Evolutionary conservation across 2,888 invertebrate genomes (phyloP), one percentile per base, ranked within the genome.

Genomic region (Rotaria socialis): DNA sequence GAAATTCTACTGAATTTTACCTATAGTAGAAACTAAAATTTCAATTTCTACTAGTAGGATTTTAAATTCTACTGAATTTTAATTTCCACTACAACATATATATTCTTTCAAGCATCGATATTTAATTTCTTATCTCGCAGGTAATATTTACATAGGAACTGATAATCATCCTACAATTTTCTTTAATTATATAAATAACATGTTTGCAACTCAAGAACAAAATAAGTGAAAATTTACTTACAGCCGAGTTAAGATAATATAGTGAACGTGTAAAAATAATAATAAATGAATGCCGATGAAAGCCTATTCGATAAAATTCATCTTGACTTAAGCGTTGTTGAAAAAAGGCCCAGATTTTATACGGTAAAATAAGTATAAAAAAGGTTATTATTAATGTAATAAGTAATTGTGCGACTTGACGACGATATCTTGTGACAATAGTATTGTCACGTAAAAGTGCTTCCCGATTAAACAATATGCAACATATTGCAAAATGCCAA

Each of bases 281-380:
- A 47, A 80, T 80, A 14, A 80, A 47, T 24, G 80, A 24, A 47
- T 80, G 47, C 0, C 11, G 43, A 8, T 24, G 80, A n/a, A 80
- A 80, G n/a, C 80, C 47, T 3, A 80, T 80, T 2, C 5, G 16
- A 80, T 24, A 43, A 24, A 80, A 24, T n/a, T 80, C 22, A 0
- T 80, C 80, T 0, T n/a, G 0, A 24, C 11, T 43, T 14, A 47
- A 47, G 5, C 47, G 22, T 47, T 43, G 80, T 47, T 80, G 80
- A 19, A 80, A 8, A 80, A 47, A 19, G n/a, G 19, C 47, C 80
- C 80, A 80, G 11, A 80, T 47, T 47, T 80, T 80, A n/a, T 80
- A 14, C 22, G 80, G 80, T 47, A 80, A n/a, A n/a, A 80, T 80
- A n/a, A 80, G n/a, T n/a, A 80, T 43, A 14, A 80, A 80, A n/a